phyloP scores from a whole-genome alignment of 2,888 invertebrate genomes.

The Xylophagus ater region DNA sequence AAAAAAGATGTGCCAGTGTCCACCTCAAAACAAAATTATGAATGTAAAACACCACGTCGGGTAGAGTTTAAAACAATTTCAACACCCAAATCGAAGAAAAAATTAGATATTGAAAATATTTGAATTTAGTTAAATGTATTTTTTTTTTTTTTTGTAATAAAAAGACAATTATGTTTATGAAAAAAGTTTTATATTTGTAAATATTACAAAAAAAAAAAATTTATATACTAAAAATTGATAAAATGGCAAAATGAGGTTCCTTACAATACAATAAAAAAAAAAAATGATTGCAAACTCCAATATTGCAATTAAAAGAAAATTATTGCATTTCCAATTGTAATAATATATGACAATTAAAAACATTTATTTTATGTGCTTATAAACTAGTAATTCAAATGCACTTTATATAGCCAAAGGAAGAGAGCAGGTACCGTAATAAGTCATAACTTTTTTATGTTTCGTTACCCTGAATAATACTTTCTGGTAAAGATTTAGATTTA shows the following conservation, averaged over 20 bases:
- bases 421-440: too few relatives aligned
- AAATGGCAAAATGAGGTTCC: conserved; percentile 7
- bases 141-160: not conserved
- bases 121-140: conserved; percentile 16
- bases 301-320: not conserved
- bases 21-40: too few relatives aligned
- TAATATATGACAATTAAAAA: conserved; percentile 10
- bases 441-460: too few relatives aligned
- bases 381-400: too few relatives aligned
- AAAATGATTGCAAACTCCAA: not conserved
- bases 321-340: conserved; percentile 11
- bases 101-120: too few relatives aligned
- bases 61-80: conserved; percentile 66
- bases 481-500: conserved; percentile 10
- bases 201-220: not conserved
- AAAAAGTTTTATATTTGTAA: conserved; percentile 1
- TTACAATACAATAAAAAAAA: conserved; percentile 1
- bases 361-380: too few relatives aligned
- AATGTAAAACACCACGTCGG: conserved; percentile 49
- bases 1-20: conserved; percentile 23
- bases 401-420: too few relatives aligned
- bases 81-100: conserved; percentile 62
- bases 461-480: conserved; percentile 13
- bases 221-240: conserved; percentile 7
- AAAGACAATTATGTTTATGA: not conserved